phyloP scores from a whole-genome alignment of 2,113 vertebrate genomes.

The Psammodynastes pulverulentus region DNA sequence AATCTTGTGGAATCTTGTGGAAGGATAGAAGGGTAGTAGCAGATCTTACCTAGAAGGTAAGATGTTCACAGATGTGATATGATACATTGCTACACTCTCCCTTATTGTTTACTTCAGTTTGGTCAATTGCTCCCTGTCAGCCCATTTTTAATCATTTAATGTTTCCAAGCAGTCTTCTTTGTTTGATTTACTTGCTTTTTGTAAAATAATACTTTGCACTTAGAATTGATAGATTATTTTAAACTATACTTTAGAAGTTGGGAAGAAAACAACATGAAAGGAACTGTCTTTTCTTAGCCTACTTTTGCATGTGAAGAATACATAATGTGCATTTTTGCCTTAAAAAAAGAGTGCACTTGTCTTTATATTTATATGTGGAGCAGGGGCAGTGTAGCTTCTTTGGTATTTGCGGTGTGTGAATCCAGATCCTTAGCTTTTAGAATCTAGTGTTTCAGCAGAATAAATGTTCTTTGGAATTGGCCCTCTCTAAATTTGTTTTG shows the following conservation, averaged over 20 bases:
- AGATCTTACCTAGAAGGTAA: too few species aligned
- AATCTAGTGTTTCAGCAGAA: not conserved
- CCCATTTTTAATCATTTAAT: not conserved
- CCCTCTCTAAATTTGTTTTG: slow-evolving; percentile 33
- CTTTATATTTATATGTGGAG: not conserved
- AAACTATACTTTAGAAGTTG: not conserved
- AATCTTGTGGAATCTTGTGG: too few species aligned
- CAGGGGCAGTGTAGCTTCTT: not conserved
- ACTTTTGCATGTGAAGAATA: not conserved
- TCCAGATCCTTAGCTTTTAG: not conserved
- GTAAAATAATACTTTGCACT: not conserved
- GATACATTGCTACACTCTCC: not conserved
- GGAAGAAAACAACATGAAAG: not conserved
- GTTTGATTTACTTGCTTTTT: not conserved
- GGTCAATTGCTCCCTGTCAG: not conserved
- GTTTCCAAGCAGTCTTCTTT: not conserved
- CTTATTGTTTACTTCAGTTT: not conserved
- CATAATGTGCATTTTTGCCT: not conserved
- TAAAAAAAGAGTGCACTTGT: not conserved
- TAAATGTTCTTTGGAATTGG: not conserved
- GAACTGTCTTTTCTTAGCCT: not conserved
- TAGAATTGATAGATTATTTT: not conserved
- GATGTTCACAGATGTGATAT: not conserved
- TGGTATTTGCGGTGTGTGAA: not conserved
- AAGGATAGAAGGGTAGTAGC: too few species aligned